phyloP scores from a whole-genome alignment of 2,797 vertebrate species.

The Coregonus suidteri region DNA sequence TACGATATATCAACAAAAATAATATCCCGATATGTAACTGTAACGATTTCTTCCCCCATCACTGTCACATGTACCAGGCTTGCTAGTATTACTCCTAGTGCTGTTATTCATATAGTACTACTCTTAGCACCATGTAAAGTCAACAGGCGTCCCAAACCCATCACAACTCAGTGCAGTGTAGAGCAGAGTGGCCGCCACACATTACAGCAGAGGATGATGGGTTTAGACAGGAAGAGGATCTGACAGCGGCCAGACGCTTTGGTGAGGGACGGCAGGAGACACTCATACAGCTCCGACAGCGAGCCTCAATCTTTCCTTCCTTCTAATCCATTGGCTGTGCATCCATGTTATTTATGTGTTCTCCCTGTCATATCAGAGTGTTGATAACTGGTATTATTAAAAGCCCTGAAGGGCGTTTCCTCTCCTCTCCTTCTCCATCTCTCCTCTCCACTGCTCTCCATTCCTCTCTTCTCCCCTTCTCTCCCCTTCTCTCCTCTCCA shows the following conservation, averaged over 20 bases:
- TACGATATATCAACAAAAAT: too few relatives aligned
- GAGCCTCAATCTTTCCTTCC: neutral
- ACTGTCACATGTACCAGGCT: too few relatives aligned
- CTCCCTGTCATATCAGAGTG: neutral
- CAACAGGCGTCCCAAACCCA: neutral
- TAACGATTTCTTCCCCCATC: too few relatives aligned
- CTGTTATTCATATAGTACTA: neutral
- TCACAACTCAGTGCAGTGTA: neutral
- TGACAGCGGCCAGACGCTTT: neutral
- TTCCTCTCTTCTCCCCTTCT: too few relatives aligned
- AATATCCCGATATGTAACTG: too few relatives aligned
- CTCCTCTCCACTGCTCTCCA: too few relatives aligned
- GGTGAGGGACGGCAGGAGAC: neutral
- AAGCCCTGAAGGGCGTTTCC: neutral
- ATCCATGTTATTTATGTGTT: neutral
- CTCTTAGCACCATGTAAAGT: neutral
- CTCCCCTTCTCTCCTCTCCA: neutral
- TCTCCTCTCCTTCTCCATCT: neutral
- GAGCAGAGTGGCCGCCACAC: neutral
- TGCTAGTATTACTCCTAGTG: neutral
- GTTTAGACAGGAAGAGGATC: neutral
- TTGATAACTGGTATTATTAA: conserved; percentile 26
- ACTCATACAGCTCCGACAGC: neutral
- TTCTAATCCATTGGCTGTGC: conserved; percentile 12
- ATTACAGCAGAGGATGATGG: conserved; percentile 1